A percentile compares a stretch with the other conserved stretches of the same genome.
Conservation (phyloP, 1,140 invertebrate species). For the Schlechtendalia chinensis region DNA sequence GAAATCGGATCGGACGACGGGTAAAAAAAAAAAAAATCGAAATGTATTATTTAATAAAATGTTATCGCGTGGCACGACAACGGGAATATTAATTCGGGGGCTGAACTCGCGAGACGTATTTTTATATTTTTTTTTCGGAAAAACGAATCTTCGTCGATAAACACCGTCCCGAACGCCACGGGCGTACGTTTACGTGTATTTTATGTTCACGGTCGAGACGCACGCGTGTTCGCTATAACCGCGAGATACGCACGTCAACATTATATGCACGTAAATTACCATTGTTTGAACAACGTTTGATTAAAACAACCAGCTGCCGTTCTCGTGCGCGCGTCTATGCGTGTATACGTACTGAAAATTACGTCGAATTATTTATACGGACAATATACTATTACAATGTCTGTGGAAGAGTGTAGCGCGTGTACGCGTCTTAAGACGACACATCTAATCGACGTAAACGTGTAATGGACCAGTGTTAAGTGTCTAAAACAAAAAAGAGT, state of each 20-base stretch:
- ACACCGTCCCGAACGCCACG: background rate
- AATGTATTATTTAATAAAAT: no score
- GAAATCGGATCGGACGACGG: no score
- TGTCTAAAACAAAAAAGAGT: no score
- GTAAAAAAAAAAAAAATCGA: no score
- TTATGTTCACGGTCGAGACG: no score
- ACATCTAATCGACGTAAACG: background rate
- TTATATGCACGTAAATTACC: conserved; percentile 1
- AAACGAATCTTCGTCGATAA: background rate
- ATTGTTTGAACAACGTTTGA: conserved; percentile 9
- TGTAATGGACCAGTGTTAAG: no score
- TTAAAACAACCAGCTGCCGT: conserved; percentile 13
- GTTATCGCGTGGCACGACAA: no score
- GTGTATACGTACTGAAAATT: background rate
- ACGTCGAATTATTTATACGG: background rate
- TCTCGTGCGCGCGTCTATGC: background rate
- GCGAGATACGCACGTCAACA: background rate
- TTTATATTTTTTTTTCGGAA: background rate
- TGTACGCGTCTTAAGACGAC: background rate
- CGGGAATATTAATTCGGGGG: no score
- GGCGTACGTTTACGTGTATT: background rate
- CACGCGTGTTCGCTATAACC: no score
- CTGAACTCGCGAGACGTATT: no score
- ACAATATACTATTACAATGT: background rate
- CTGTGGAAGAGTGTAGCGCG: background rate